phyloP scores from a whole-genome alignment of 2,797 vertebrate species.

The Paratrypauchen microcephalus region DNA sequence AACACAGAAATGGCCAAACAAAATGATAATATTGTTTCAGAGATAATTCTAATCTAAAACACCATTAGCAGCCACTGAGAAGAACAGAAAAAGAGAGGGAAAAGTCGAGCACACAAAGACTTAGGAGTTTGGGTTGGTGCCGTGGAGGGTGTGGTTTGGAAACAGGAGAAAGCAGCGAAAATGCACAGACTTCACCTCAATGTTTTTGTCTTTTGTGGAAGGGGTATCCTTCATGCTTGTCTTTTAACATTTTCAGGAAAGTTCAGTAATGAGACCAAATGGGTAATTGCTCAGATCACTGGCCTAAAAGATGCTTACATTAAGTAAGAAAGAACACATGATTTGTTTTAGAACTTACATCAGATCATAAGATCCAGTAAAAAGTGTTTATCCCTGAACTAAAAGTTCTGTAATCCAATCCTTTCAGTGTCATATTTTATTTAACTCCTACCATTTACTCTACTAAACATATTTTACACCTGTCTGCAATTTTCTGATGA shows the following conservation, averaged over 20 bases:
- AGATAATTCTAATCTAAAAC: constrained; percentile 22
- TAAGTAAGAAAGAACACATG: neutral
- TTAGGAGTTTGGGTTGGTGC: constrained; percentile 68
- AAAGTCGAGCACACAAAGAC: constrained; percentile 59
- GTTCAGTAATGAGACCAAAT: constrained; percentile 4
- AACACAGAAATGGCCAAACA: constrained; percentile 16
- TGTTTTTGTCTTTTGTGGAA: constrained; percentile 56
- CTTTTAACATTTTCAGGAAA: neutral
- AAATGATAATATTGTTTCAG: constrained; percentile 27
- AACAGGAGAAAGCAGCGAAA: constrained; percentile 55
- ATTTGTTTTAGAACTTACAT: neutral
- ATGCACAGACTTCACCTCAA: constrained; percentile 57
- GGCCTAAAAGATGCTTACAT: neutral
- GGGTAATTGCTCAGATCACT: neutral
- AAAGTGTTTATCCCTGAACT: neutral
- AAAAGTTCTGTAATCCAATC: neutral
- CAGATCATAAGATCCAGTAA: neutral
- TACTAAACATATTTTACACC: neutral
- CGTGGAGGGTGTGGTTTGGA: constrained; percentile 72
- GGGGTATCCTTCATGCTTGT: neutral
- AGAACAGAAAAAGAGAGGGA: constrained; percentile 44
- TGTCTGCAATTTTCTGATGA: neutral
- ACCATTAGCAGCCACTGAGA: constrained; percentile 26
- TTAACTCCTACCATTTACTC: neutral
- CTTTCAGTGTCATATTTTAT: too few species aligned